Conservation (phyloP, 2,888 invertebrate genomes). For the Aphodius granarius region DNA sequence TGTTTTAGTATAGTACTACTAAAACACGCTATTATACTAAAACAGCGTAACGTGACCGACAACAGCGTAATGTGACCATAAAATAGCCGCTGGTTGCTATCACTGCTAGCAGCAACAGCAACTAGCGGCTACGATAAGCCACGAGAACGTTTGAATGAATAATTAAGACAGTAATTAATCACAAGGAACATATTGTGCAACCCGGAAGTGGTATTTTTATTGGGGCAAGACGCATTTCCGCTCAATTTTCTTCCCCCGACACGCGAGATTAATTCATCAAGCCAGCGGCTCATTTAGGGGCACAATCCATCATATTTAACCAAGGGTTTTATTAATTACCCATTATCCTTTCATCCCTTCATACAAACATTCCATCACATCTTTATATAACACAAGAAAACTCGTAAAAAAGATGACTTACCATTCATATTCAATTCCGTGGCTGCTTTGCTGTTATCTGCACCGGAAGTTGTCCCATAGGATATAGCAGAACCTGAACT, state of each 20-base stretch:
- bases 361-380: background rate
- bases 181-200: too few species aligned
- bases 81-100: too few species aligned
- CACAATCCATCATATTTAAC: background rate
- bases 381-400: background rate
- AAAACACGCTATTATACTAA: too few species aligned
- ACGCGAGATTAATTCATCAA: background rate
- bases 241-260: background rate
- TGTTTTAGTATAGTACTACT: too few species aligned
- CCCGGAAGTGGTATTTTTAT: background rate
- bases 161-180: too few species aligned
- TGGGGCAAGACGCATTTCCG: background rate
- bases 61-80: too few species aligned
- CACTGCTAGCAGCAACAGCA: too few species aligned
- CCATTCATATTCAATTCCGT: constrained; percentile 73
- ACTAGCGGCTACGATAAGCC: too few species aligned
- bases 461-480: constrained; percentile 56
- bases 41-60: too few species aligned
- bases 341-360: background rate
- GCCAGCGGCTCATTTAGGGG: background rate
- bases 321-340: background rate
- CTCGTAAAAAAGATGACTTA: constrained; percentile 50
- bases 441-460: constrained; percentile 60
- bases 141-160: too few species aligned
- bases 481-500: constrained; percentile 58